These are phyloP conservation scores for Cinclus mexicanus DNA, from an alignment of 2,113 vertebrate genomes.

Conservation along the genomic window DNA sequence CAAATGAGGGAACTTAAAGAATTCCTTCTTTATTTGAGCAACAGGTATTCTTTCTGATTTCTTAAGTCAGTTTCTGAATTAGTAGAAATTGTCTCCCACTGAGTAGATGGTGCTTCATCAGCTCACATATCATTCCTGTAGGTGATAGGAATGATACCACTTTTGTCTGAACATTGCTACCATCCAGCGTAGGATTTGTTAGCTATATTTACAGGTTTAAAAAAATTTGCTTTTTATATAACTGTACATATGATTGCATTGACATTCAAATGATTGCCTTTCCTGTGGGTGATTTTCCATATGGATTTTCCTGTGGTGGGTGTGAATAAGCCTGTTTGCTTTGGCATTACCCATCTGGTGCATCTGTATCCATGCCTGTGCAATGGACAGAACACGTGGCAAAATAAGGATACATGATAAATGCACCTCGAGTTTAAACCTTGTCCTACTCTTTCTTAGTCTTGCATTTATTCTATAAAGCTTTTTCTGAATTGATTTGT, in stretches of 20 bases:
- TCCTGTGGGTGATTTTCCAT: not conserved
- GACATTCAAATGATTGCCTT: not conserved
- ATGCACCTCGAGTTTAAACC: not conserved
- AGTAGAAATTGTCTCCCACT: not conserved
- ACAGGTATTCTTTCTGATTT: not conserved
- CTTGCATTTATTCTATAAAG: not conserved
- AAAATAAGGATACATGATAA: not conserved
- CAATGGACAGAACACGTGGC: not conserved
- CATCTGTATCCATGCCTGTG: not conserved
- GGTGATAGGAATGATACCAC: not conserved
- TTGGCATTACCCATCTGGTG: not conserved
- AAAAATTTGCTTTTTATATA: not conserved
- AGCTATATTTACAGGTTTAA: not conserved
- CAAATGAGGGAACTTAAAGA: not conserved
- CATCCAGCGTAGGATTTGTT: not conserved
- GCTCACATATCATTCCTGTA: not conserved
- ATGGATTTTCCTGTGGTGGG: slow-evolving; percentile 1
- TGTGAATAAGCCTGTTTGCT: not conserved
- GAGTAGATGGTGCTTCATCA: not conserved
- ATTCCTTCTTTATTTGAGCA: not conserved
- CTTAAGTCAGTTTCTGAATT: not conserved
- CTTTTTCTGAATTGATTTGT: not conserved
- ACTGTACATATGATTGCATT: not conserved
- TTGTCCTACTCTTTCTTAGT: not conserved
- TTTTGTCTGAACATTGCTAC: not conserved